Conservation (phyloP, 2,797 vertebrate genomes). For the Propithecus deckenii region DNA sequence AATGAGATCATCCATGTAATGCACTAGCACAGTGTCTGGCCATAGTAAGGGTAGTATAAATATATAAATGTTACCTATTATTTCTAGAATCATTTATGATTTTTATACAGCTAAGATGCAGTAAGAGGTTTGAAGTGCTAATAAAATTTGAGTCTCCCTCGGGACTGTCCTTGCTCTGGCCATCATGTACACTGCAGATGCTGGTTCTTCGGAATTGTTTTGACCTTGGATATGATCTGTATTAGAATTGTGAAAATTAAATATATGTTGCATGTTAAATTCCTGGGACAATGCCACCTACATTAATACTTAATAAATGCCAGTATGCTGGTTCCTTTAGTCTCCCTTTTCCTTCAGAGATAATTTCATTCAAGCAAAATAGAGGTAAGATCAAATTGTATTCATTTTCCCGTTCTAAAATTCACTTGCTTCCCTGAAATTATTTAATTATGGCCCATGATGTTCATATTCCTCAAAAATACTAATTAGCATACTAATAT, state of each 20-base stretch:
- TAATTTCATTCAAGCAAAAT: background rate
- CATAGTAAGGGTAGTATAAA: background rate
- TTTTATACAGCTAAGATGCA: background rate
- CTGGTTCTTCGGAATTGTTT: constrained; percentile 72
- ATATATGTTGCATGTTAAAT: background rate
- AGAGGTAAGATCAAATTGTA: background rate
- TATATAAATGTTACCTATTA: background rate
- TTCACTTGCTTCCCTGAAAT: background rate
- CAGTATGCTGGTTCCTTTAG: background rate
- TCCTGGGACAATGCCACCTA: background rate
- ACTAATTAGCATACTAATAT: background rate
- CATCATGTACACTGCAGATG: constrained; percentile 30
- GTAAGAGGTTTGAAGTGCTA: background rate
- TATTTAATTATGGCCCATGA: background rate
- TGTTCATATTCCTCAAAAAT: background rate
- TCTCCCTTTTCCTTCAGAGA: background rate
- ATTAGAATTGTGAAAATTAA: constrained; percentile 16
- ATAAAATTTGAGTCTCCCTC: constrained; percentile 27
- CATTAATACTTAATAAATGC: background rate
- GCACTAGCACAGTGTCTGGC: background rate
- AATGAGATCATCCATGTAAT: background rate
- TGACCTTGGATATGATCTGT: constrained; percentile 67
- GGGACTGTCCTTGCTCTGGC: constrained; percentile 53
- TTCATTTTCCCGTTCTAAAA: constrained; percentile 23
- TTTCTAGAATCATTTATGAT: background rate